Conservation (phyloP, 2,888 invertebrate species). For the Disparrhopalites patrizii region DNA sequence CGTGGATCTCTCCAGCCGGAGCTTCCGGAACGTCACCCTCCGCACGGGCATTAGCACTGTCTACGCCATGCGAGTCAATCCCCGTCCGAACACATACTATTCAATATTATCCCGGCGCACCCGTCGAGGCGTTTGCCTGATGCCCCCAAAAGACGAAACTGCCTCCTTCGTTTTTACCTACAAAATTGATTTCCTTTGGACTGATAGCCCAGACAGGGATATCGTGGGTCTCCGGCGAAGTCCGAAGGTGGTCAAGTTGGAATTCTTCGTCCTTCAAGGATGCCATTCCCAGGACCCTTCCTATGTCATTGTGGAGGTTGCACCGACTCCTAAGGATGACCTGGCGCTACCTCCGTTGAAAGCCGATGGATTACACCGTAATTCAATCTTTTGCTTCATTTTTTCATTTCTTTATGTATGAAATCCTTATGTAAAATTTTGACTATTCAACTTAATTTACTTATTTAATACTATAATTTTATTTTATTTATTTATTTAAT, state of each 20-base stretch:
- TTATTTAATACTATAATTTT: no score
- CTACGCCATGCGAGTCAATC: conserved; percentile 2
- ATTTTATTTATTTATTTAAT: no score
- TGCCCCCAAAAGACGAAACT: neutral
- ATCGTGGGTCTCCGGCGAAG: neutral
- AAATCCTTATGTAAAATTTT: no score
- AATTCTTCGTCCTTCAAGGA: neutral
- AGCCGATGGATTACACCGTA: neutral
- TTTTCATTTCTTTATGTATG: no score
- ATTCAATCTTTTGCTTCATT: neutral
- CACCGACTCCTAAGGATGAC: neutral
- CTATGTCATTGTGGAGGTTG: neutral
- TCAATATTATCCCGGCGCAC: neutral
- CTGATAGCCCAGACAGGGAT: neutral
- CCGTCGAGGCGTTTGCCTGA: neutral
- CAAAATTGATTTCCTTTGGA: conserved; percentile 2
- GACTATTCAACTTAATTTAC: no score
- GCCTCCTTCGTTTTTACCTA: neutral
- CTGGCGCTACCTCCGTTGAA: conserved; percentile 6
- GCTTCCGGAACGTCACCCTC: neutral
- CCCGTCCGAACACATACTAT: neutral
- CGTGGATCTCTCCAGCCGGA: neutral
- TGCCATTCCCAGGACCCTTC: neutral
- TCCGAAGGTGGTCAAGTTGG: neutral
- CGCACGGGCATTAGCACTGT: neutral